phyloP scores from a whole-genome alignment of 2,888 invertebrate species.

The Caenorhabditis becei region DNA sequence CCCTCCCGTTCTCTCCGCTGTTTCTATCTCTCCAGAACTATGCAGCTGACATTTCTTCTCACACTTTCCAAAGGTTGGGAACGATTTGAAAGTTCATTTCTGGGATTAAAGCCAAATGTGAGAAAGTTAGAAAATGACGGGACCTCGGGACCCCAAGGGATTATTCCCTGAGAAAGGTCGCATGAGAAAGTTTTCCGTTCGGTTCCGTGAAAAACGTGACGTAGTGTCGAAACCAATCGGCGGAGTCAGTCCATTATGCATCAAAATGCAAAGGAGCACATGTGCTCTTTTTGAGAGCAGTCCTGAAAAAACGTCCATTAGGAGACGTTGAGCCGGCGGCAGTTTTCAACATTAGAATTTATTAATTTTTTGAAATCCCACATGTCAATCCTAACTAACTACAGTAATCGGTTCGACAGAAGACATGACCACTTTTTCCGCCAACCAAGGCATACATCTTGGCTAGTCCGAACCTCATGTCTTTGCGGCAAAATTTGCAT shows the following conservation, averaged over 20 bases:
- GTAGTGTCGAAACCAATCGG: slow-evolving; percentile 12
- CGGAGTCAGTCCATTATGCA: background rate
- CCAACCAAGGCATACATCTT: background rate
- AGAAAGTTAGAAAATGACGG: background rate
- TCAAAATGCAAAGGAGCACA: slow-evolving; percentile 4
- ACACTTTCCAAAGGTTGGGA: no score
- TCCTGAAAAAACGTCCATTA: background rate
- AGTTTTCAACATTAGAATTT: no score
- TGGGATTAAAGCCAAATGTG: background rate
- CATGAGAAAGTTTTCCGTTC: background rate
- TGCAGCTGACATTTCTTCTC: background rate
- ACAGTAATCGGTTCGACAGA: background rate
- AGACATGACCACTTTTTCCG: no score
- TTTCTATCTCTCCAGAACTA: no score
- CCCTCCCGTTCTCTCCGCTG: background rate
- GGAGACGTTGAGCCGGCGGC: background rate
- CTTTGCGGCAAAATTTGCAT: slow-evolving; percentile 2
- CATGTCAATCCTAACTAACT: no score
- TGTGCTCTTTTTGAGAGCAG: background rate
- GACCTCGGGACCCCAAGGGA: background rate
- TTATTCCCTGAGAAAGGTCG: slow-evolving; percentile 4
- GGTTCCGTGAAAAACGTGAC: background rate
- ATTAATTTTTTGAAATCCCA: no score
- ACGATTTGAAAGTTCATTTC: background rate
- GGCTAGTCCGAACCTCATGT: background rate